Conservation (phyloP, 2,797 vertebrate species). For the Etheostoma nigrum region DNA sequence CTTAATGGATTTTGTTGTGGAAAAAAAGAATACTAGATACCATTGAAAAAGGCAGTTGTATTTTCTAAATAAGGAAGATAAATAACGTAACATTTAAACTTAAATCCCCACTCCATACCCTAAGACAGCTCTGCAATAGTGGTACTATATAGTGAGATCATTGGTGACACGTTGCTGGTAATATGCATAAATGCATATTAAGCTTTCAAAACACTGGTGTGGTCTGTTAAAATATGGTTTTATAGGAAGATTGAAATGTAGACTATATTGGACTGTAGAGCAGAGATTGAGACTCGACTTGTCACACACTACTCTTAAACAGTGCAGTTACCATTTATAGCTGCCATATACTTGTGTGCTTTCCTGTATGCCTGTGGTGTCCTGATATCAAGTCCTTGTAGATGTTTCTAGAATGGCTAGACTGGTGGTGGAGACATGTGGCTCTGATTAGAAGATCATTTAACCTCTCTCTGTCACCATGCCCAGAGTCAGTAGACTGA, state of each 20-base stretch:
- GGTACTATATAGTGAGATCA: neutral
- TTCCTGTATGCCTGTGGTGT: conserved; percentile 56
- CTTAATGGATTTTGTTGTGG: neutral
- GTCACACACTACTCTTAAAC: conserved; percentile 34
- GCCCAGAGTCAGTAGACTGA: conserved; percentile 82
- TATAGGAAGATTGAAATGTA: conserved; percentile 14
- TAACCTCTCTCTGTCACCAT: conserved; percentile 78
- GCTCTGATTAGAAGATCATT: conserved; percentile 83
- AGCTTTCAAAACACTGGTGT: conserved; percentile 21
- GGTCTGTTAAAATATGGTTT: conserved; percentile 22
- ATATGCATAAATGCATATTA: conserved; percentile 12
- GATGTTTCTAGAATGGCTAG: conserved; percentile 73
- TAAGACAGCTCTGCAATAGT: neutral
- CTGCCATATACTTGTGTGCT: conserved; percentile 64
- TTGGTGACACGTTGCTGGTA: conserved; percentile 16
- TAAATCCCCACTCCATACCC: neutral
- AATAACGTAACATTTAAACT: conserved; percentile 4
- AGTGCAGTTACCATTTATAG: conserved; percentile 54
- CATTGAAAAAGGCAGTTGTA: neutral
- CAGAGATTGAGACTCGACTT: conserved; percentile 35
- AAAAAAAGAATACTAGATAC: neutral
- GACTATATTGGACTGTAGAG: conserved; percentile 14
- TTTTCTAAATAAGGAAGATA: conserved; percentile 13
- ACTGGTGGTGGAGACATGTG: conserved; percentile 81
- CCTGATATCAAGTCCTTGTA: conserved; percentile 67